phyloP scores from a whole-genome alignment of 2,888 invertebrate species.

The Ophion ellenae region DNA sequence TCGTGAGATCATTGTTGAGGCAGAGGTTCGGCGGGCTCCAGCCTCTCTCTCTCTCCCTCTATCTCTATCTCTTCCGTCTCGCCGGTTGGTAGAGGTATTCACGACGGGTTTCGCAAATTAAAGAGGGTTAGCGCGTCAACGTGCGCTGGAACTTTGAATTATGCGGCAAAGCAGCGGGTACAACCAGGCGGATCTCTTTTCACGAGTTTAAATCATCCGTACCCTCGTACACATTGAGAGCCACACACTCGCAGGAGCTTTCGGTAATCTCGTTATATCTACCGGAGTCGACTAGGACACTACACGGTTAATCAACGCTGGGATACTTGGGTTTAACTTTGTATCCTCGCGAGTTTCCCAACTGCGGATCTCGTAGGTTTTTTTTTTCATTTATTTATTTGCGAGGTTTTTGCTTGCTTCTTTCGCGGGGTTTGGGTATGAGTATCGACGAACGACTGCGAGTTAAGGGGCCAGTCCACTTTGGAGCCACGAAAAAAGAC shows the following conservation, averaged over 20 bases:
- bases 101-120: constrained; percentile 56
- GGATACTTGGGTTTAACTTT: background rate
- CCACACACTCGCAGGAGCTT: background rate
- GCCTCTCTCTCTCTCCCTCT: constrained; percentile 1
- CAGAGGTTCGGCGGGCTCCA: constrained; percentile 19
- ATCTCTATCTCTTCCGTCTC: background rate
- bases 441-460: too few relatives aligned
- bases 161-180: constrained; percentile 29
- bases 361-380: background rate
- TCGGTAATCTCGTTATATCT: constrained; percentile 38
- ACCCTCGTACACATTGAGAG: constrained; percentile 12
- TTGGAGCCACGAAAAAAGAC: too few relatives aligned
- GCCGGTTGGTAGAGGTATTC: constrained; percentile 14
- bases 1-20: constrained; percentile 21
- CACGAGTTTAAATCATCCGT: constrained; percentile 33
- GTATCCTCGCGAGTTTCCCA: background rate
- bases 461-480: too few relatives aligned
- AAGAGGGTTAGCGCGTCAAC: constrained; percentile 58
- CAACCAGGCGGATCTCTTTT: background rate
- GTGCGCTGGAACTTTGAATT: constrained; percentile 55
- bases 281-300: background rate
- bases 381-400: background rate
- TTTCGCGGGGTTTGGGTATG: background rate
- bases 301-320: constrained; percentile 12
- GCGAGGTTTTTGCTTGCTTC: background rate